phyloP scores from a whole-genome alignment of 2,113 vertebrate species.

The Coregonus clupeaformis region DNA sequence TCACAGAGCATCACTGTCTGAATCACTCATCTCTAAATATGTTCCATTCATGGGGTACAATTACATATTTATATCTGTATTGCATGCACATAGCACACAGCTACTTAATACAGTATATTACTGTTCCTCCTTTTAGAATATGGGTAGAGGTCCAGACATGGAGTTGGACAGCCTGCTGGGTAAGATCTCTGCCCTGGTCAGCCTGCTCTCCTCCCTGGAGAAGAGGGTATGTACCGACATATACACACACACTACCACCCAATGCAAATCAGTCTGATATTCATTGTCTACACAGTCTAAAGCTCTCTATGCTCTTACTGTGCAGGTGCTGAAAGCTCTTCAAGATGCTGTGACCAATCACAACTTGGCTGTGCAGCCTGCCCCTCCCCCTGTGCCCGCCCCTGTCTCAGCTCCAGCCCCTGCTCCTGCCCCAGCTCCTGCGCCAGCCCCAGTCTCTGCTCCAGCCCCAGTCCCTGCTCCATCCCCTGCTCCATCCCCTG shows the following conservation, averaged over 20 bases:
- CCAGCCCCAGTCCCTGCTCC: too few relatives aligned
- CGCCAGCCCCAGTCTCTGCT: too few relatives aligned
- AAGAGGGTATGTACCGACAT: slow-evolving; percentile 72
- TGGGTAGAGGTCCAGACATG: slow-evolving; percentile 63
- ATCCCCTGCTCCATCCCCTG: too few relatives aligned
- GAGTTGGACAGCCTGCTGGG: slow-evolving; percentile 78
- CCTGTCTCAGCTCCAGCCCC: slow-evolving; percentile 3
- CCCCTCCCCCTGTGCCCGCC: slow-evolving; percentile 32
- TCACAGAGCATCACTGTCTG: not conserved
- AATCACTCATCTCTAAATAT: not conserved
- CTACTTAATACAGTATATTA: too few relatives aligned
- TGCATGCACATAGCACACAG: too few relatives aligned
- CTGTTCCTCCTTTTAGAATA: slow-evolving; percentile 36
- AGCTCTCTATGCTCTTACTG: slow-evolving; percentile 8
- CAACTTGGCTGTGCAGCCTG: slow-evolving; percentile 75
- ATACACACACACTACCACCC: not conserved
- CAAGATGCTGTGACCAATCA: slow-evolving; percentile 80
- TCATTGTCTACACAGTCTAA: not conserved
- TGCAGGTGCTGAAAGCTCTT: slow-evolving; percentile 79
- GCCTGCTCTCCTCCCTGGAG: slow-evolving; percentile 80
- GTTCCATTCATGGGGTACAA: too few relatives aligned
- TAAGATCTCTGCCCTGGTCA: slow-evolving; percentile 79
- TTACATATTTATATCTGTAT: not conserved
- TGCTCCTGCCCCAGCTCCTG: too few relatives aligned
- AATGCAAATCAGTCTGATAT: not conserved